A percentile compares a stretch with the other conserved stretches of the same genome.
Conservation (phyloP, 2,888 invertebrate species). For the Andrena haemorrhoa region DNA sequence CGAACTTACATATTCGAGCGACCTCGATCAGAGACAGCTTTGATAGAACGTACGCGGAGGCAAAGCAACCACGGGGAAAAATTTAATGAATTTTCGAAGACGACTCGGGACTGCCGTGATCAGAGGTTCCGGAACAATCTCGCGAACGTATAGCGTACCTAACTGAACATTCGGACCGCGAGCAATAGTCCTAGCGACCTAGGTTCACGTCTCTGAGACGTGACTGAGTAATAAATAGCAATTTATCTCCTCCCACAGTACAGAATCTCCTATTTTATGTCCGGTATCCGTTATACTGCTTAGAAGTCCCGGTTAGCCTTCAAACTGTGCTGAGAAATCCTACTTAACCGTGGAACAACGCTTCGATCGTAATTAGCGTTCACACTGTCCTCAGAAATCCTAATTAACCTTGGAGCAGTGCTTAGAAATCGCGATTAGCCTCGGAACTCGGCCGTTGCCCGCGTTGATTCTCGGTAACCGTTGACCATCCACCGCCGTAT, state of each 20-base stretch:
- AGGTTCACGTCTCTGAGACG: neutral
- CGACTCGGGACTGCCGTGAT: neutral
- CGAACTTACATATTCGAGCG: neutral
- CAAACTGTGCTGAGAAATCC: neutral
- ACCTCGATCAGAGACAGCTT: slow-evolving; percentile 2
- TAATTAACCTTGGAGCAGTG: neutral
- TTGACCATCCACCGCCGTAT: neutral
- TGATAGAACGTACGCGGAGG: neutral
- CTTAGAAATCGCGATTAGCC: neutral
- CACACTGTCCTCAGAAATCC: neutral
- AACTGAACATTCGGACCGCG: neutral
- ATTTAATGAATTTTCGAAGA: slow-evolving; percentile 21
- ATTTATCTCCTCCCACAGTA: slow-evolving; percentile 10
- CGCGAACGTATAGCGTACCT: neutral
- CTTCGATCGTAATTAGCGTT: neutral
- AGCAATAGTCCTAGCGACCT: neutral
- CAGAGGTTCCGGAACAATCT: neutral
- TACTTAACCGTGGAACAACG: neutral
- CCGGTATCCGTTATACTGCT: slow-evolving; percentile 30
- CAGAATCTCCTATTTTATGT: slow-evolving; percentile 41
- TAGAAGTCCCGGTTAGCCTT: neutral
- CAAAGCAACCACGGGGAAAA: slow-evolving; percentile 16
- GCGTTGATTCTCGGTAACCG: neutral
- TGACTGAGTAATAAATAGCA: slow-evolving; percentile 27
- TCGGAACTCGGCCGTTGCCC: neutral